Conservation (phyloP, 2,797 vertebrate genomes). For the Helicolenus hilgendorfi region DNA sequence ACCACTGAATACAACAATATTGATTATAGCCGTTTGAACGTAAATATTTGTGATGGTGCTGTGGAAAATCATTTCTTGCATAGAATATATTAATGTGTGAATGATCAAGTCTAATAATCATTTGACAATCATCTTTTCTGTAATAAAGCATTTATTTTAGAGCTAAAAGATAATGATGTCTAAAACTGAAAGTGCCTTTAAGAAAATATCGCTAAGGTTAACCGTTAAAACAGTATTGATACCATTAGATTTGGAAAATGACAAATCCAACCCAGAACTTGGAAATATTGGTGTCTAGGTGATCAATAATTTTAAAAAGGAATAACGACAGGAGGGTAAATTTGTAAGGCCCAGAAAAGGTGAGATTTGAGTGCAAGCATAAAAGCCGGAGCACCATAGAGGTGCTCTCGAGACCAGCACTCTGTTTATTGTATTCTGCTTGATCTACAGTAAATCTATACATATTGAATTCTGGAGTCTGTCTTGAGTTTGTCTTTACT, state of each 20-base stretch:
- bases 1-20: fast-evolving
- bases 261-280: no score
- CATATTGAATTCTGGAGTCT: not conserved
- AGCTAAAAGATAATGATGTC: no score
- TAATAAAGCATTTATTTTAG: no score
- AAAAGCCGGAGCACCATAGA: not conserved
- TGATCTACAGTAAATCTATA: not conserved
- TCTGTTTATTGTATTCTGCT: not conserved
- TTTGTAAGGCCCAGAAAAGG: not conserved
- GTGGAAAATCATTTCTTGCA: no score
- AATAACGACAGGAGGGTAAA: no score
- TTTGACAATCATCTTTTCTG: no score
- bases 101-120: no score
- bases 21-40: not conserved
- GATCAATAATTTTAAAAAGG: not conserved
- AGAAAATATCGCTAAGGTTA: not conserved
- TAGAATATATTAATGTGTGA: no score
- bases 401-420: not conserved
- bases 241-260: not conserved
- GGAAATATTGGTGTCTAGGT: not conserved
- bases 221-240: not conserved
- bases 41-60: not conserved
- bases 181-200: no score
- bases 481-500: not conserved
- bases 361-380: not conserved